A percentile compares a stretch with the other conserved stretches of the same genome.
These are phyloP conservation scores for Hippocampus comes DNA, from an alignment of 2,113 vertebrate genomes.

Conservation along the genomic window DNA sequence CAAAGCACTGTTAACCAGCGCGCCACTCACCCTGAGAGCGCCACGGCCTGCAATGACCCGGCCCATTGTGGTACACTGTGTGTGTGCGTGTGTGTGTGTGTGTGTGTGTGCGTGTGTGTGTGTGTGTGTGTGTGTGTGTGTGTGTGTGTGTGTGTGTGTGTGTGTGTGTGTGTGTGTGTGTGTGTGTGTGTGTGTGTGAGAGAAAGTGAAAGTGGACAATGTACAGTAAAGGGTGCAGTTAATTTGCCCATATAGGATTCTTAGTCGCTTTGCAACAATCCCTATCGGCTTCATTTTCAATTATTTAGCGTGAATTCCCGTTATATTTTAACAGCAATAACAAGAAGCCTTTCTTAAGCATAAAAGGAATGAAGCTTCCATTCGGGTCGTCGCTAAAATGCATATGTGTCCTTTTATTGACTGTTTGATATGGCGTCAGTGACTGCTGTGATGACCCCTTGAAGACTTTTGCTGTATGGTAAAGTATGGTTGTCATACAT, in stretches of 20 bases:
- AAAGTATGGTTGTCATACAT: too few species aligned
- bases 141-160: neutral
- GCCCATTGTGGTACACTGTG: constrained; percentile 29
- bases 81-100: neutral
- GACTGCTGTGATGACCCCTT: neutral
- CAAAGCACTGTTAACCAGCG: constrained; percentile 82
- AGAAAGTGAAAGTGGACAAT: neutral
- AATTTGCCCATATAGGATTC: neutral
- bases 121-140: neutral
- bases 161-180: neutral
- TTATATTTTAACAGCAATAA: neutral
- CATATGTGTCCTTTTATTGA: neutral
- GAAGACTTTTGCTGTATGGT: too few species aligned
- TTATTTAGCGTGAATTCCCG: neutral
- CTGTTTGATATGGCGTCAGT: neutral
- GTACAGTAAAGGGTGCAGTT: neutral
- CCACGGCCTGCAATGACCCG: constrained; percentile 85
- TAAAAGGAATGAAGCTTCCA: neutral
- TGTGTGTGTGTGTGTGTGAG: neutral
- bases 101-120: neutral
- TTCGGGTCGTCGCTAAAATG: neutral
- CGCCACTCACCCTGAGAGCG: constrained; percentile 90
- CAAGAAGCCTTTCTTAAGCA: neutral
- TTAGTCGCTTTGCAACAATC: neutral
- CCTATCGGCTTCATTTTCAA: neutral